Percentiles rank a stretch among this genome's conserved stretches.
Evolutionary conservation across 2,113 vertebrate genomes (phyloP).

Genomic region (Polyodon spathula): DNA sequence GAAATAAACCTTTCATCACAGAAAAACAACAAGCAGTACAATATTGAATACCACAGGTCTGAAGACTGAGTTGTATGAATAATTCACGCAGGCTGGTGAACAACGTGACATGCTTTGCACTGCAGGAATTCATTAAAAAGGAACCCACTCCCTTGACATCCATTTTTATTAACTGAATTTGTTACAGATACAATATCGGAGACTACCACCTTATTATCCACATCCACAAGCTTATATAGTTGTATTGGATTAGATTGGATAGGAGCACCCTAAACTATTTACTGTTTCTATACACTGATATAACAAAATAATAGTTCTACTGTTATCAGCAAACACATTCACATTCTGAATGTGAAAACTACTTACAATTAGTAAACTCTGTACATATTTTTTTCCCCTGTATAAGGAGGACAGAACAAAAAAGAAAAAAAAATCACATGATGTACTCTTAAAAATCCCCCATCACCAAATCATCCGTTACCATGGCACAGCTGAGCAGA

Average conservation of each 20-base stretch:
- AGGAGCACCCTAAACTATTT: background rate
- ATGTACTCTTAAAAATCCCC: too few species aligned
- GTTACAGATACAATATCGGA: constrained; percentile 12
- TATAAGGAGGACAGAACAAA: too few species aligned
- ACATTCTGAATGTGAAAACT: background rate
- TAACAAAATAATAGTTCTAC: background rate
- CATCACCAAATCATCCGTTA: too few species aligned
- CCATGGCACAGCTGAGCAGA: too few species aligned
- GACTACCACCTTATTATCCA: constrained; percentile 6
- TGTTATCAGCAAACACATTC: background rate
- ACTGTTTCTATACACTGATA: background rate
- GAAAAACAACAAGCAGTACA: constrained; percentile 7
- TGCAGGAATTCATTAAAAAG: constrained; percentile 16
- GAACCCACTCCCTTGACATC: constrained; percentile 15
- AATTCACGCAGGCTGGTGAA: constrained; percentile 33
- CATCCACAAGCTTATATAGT: constrained; percentile 10
- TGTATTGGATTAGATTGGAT: constrained; percentile 1
- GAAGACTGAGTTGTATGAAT: constrained; percentile 18
- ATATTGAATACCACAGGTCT: constrained; percentile 17
- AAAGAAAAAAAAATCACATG: too few species aligned
- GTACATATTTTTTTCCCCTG: too few species aligned
- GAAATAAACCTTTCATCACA: constrained; percentile 12
- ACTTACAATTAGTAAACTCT: background rate
- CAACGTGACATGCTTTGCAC: background rate
- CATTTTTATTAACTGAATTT: constrained; percentile 18